Evolutionary conservation across 1,140 invertebrate genomes (phyloP).

Genomic region (Drosophila sturtevanti): DNA sequence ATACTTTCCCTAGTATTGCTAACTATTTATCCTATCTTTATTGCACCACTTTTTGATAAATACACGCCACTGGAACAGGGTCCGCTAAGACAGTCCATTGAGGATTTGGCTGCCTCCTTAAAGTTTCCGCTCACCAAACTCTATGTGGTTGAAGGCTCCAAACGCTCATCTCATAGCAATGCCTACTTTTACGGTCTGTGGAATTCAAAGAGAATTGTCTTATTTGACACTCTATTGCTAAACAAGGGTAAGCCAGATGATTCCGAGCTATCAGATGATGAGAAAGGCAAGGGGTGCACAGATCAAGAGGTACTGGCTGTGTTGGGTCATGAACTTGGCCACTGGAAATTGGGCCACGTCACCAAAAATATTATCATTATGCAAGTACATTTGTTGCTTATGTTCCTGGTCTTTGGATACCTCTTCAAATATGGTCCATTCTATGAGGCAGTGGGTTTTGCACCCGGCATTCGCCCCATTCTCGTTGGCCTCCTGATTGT

Average conservation of each 20-base stretch:
- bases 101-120: slow-evolving; percentile 93
- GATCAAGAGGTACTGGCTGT: slow-evolving; percentile 97
- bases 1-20: slow-evolving; percentile 90
- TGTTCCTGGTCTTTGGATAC: slow-evolving; percentile 94
- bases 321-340: slow-evolving; percentile 97
- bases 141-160: slow-evolving; percentile 98
- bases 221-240: slow-evolving; percentile 95
- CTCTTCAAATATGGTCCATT: slow-evolving; percentile 91
- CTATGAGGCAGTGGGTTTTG: slow-evolving; percentile 95
- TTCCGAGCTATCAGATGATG: slow-evolving; percentile 80
- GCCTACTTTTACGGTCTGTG: slow-evolving; percentile 99
- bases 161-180: slow-evolving; percentile 97
- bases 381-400: slow-evolving; percentile 89
- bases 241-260: slow-evolving; percentile 82
- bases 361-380: slow-evolving; percentile 93
- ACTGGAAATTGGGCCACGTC: slow-evolving; percentile 97
- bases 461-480: slow-evolving; percentile 89
- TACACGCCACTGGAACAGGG: slow-evolving; percentile 98
- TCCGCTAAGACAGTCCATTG: slow-evolving; percentile 92
- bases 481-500: slow-evolving; percentile 97
- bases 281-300: slow-evolving; percentile 90
- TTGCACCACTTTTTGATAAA: slow-evolving; percentile 99
- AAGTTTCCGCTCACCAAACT: slow-evolving; percentile 97
- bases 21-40: slow-evolving; percentile 97
- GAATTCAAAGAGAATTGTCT: slow-evolving; percentile 98